Conservation (phyloP, 2,888 invertebrate genomes). For the Torymus aiolomorphi region DNA sequence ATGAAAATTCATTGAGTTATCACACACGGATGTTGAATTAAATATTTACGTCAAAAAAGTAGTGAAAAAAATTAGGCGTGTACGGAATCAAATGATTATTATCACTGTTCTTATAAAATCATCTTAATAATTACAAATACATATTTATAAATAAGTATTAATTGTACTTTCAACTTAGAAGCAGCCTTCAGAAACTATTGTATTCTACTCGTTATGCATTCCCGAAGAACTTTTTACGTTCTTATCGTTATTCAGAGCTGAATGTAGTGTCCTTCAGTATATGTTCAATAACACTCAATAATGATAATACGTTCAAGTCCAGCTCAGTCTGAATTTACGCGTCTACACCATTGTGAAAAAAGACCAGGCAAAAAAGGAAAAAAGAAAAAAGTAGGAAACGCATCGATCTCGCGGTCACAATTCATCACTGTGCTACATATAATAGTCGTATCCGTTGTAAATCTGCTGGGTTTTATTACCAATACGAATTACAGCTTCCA, state of each 20-base stretch:
- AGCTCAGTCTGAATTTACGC: not conserved
- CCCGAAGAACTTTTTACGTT: not conserved
- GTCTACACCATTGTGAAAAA: conserved; percentile 14
- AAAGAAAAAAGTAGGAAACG: not conserved
- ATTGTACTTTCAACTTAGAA: not conserved
- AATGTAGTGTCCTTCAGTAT: conserved; percentile 14
- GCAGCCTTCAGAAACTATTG: not conserved
- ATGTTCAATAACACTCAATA: not conserved
- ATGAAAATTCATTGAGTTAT: not conserved
- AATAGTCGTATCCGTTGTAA: too few relatives aligned
- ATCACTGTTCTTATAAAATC: too few relatives aligned
- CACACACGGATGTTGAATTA: too few relatives aligned
- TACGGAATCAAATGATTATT: too few relatives aligned
- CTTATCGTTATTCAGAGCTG: conserved; percentile 1
- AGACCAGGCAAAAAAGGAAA: not conserved
- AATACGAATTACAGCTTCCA: not conserved
- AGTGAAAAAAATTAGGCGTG: too few relatives aligned
- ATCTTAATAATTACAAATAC: not conserved
- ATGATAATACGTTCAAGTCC: conserved; percentile 6
- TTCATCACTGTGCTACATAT: not conserved
- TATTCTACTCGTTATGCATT: conserved; percentile 8
- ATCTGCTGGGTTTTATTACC: not conserved
- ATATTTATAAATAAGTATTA: conserved; percentile 23
- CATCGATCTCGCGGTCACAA: not conserved
- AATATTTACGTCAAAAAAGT: too few relatives aligned